Evolutionary conservation across 2,888 invertebrate genomes (phyloP).

Genomic region (Lasioglossum figueresi): DNA sequence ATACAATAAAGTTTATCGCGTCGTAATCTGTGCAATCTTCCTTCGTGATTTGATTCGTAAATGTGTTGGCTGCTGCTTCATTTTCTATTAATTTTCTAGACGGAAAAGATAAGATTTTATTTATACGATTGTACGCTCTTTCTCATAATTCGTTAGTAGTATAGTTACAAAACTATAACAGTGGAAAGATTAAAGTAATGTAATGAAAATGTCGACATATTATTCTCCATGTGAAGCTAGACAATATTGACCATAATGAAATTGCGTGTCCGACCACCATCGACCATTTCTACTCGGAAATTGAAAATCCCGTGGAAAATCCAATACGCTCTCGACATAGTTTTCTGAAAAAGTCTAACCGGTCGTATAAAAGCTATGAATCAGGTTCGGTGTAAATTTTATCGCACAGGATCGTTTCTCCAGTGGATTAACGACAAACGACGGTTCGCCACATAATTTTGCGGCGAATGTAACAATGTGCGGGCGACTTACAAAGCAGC

Average conservation of each 20-base stretch:
- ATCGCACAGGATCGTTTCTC: neutral
- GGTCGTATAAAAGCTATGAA: neutral
- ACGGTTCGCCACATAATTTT: neutral
- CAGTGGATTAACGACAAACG: neutral
- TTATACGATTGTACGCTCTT: neutral
- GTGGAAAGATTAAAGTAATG: neutral
- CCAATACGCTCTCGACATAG: neutral
- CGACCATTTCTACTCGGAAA: neutral
- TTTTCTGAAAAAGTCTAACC: neutral
- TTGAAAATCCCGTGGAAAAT: neutral
- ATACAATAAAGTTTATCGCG: no score
- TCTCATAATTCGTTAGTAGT: no score
- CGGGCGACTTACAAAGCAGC: slow-evolving; percentile 10
- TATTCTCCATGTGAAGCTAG: no score
- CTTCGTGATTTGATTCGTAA: neutral
- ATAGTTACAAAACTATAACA: no score
- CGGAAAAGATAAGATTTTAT: neutral
- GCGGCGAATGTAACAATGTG: neutral
- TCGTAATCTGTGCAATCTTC: neutral
- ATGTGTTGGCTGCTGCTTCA: neutral
- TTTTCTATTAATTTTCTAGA: neutral
- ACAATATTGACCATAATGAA: neutral
- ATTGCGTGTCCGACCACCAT: neutral
- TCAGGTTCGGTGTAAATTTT: neutral
- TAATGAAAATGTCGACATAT: neutral